Evolutionary conservation across 2,888 invertebrate species (phyloP).

Genomic region (Plebejus anna): DNA sequence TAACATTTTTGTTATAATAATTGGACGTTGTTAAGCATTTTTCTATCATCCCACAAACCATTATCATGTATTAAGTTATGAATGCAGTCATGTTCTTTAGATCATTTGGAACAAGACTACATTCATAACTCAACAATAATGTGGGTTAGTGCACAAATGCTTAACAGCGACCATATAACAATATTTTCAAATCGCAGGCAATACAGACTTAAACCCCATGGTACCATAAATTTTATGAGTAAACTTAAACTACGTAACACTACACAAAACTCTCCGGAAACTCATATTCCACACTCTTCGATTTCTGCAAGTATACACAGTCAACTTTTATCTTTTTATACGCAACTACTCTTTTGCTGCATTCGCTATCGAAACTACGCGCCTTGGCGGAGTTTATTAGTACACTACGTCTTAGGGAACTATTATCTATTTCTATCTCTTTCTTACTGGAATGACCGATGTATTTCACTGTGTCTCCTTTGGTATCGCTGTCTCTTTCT

Average conservation of each 20-base stretch:
- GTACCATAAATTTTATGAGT: constrained; percentile 36
- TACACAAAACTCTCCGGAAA: constrained; percentile 73
- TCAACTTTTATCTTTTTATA: constrained; percentile 67
- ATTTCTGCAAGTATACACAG: constrained; percentile 67
- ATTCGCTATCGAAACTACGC: constrained; percentile 61
- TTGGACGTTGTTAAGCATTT: too few species aligned
- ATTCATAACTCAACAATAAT: too few species aligned
- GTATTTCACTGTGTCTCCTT: constrained; percentile 50
- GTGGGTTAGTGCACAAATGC: too few species aligned
- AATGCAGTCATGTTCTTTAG: too few species aligned
- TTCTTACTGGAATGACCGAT: constrained; percentile 65
- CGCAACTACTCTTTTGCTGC: constrained; percentile 53
- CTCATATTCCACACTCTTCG: constrained; percentile 64
- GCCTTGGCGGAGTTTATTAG: constrained; percentile 71
- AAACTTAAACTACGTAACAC: constrained; percentile 42
- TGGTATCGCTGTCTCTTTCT: constrained; percentile 34
- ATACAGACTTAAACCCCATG: not conserved
- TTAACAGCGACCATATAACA: too few species aligned
- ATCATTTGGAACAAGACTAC: too few species aligned
- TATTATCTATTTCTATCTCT: constrained; percentile 54
- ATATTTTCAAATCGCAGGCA: not conserved
- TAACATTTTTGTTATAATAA: too few species aligned
- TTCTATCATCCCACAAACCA: too few species aligned
- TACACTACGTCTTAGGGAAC: constrained; percentile 73
- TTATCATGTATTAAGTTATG: too few species aligned